Evolutionary conservation across 2,113 vertebrate genomes (phyloP), one percentile per base, ranked within the genome.

Genomic region (Montifringilla adamsi): DNA sequence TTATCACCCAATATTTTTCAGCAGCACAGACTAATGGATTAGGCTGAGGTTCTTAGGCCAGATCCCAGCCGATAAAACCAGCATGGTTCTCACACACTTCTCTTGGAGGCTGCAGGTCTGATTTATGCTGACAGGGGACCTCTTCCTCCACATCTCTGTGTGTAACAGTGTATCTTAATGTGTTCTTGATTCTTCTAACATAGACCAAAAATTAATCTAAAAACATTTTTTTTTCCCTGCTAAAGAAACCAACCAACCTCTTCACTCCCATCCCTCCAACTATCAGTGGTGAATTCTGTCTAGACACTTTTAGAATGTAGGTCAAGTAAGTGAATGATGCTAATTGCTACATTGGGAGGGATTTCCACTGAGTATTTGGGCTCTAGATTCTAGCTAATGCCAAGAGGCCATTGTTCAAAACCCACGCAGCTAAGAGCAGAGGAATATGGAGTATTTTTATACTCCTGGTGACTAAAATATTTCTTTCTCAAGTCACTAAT

Each of bases 281-380:
- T 68, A 44, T 93, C 39, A 74, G 68, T 23, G 2, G n/a, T 89
- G 53, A 87, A 52, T 87, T 90, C 84, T 96, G 95, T 97, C 96
- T 96, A 92, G 95, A 94, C 50, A 0, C 74, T 59, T 73, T 95
- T 85, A 74, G 76, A 89, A 94, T 96, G 82, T 97, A 94, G 96
- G 95, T 94, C 94, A 96, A 94, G 73, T 50, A 76, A 95, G 86
- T 89, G 96, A 94, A 84, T 95, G 86, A 85, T 91, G 74, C 87
- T 96, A 80, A 93, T 97, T 91, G 64, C 93, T 58, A 64, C 7
- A 12, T 67, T 33, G 75, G 84, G 92, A 95, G 78, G 62, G 95
- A 94, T 90, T 96, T 95, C 96, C 90, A 87, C 86, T 89, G 96
- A 95, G 92, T 95, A 95, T 92, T 84, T 87, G 93, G 94, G 95